phyloP scores from a whole-genome alignment of 2,113 vertebrate genomes.

The Morone chrysops region DNA sequence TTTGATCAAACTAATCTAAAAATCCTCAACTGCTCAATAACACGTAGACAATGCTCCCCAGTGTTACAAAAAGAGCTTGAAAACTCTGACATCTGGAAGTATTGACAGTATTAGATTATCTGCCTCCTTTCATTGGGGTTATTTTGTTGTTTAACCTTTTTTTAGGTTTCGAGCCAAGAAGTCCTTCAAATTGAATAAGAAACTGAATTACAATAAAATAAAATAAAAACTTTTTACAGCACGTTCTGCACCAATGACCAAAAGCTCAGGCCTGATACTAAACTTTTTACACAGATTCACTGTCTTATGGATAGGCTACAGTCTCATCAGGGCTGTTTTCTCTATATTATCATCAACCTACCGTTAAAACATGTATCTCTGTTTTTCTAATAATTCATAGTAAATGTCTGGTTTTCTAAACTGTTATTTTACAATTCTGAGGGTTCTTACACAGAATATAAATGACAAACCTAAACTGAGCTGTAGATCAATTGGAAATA shows the following conservation, averaged over 20 bases:
- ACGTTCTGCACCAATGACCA: constrained; percentile 20
- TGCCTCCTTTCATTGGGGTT: constrained; percentile 10
- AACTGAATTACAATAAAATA: constrained; percentile 32
- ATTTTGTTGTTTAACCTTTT: constrained; percentile 33
- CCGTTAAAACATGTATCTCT: not conserved
- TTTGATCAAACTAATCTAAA: not conserved
- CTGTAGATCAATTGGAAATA: not conserved
- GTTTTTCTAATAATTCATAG: not conserved
- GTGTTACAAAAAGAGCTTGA: not conserved
- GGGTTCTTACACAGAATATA: not conserved
- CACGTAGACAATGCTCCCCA: not conserved
- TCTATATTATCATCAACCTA: not conserved
- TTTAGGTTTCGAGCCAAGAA: not conserved
- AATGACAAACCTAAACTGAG: not conserved
- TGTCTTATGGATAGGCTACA: not conserved
- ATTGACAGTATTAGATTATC: constrained; percentile 22
- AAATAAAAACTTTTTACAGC: constrained; percentile 27
- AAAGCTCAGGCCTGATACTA: not conserved
- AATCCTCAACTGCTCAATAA: not conserved
- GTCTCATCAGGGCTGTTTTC: not conserved
- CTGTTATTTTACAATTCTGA: not conserved
- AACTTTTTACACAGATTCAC: constrained; percentile 5
- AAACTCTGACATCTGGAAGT: constrained; percentile 39
- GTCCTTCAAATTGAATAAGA: constrained; percentile 5
- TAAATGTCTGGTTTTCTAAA: not conserved